Conservation (phyloP, 23 tunicate species). For the Styela clava region DNA sequence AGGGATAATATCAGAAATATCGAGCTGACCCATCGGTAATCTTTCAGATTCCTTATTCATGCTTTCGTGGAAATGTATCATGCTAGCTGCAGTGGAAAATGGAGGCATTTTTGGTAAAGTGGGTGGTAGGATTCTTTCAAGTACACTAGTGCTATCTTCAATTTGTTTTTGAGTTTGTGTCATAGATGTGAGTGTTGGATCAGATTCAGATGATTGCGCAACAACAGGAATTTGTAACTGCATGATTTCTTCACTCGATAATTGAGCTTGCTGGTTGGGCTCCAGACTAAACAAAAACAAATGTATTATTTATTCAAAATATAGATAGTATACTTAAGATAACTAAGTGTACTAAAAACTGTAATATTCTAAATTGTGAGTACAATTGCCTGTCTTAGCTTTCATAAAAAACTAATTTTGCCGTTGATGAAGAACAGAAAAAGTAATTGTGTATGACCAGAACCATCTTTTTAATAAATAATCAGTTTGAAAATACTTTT, state of each 20-base stretch:
- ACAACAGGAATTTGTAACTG: not conserved
- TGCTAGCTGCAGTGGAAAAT: not conserved
- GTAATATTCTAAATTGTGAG: too few species aligned
- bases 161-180: not conserved
- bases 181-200: not conserved
- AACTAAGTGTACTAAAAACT: too few species aligned
- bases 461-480: too few species aligned
- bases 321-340: too few species aligned
- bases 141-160: not conserved
- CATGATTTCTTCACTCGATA: not conserved
- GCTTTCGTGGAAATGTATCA: not conserved
- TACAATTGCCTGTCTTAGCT: too few species aligned
- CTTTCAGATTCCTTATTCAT: not conserved
- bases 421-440: too few species aligned
- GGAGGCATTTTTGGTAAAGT: not conserved
- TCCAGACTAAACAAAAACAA: not conserved
- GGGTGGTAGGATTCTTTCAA: not conserved
- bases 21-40: not conserved
- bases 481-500: too few species aligned
- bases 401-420: too few species aligned
- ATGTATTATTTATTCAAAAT: too few species aligned
- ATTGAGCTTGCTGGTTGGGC: not conserved
- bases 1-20: conserved; percentile 22
- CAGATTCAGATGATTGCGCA: not conserved
- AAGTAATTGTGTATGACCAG: too few species aligned